Evolutionary conservation across 1,140 invertebrate genomes (phyloP), one percentile per base, ranked within the genome.

Genomic region (Meloidogyne hapla): DNA sequence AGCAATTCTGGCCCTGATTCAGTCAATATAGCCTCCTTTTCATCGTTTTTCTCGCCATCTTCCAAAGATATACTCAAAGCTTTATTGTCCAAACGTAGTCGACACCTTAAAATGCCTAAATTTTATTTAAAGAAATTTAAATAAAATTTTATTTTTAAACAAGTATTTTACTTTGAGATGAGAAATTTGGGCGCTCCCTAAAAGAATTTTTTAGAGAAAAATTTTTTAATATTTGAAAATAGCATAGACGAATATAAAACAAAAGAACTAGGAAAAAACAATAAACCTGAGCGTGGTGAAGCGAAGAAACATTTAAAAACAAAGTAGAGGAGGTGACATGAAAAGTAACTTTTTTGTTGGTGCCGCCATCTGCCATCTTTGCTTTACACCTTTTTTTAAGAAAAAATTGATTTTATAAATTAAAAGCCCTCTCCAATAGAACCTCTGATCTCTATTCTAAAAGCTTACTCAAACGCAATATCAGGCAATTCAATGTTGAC

Each of bases 201-300:
- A 48, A 70, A 33, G 23, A 33, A 5, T 48, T 18, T 18, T 5
- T 48, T 48, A 5, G 3, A 18, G 13, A 18, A 56, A n/a, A 56
- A 6, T 8, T 56, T 56, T n/a, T n/a, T 13, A n/a, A 56, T n/a
- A n/a, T n/a, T n/a, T n/a, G n/a, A n/a, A n/a, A n/a, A n/a, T n/a
- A n/a, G n/a, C n/a, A n/a, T n/a, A n/a, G 3, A 56, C 33, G 4
- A 56, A 15, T 4, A 56, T 6, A 56, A 56, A 26, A 25, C 26
- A 42, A 74, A n/a, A 13, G 5, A 21, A n/a, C n/a, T n/a, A 33
- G 25, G 18, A 56, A 38, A 23, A 56, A 76, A 26, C 6, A 12
- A 77, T 45, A 45, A 25, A 63, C 77, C 64, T 78, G 74, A 23
- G 28, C 26, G 10, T 76, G 73, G 12, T 56, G 45, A 13, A 76